These are phyloP conservation scores for Ochropleura leucogaster DNA, from an alignment of 2,888 invertebrate genomes.

Conservation along the genomic window DNA sequence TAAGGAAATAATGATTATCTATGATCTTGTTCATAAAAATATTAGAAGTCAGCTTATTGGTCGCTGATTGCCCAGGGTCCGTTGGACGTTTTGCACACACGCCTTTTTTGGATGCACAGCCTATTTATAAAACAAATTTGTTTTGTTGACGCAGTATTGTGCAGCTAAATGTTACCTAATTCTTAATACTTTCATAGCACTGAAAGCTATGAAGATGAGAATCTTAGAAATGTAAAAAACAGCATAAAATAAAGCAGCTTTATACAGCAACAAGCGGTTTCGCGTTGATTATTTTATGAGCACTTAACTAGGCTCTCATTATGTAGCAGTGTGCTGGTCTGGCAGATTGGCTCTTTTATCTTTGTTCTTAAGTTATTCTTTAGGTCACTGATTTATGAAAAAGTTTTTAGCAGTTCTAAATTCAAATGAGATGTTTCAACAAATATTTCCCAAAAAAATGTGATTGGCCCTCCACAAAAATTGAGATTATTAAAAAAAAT, in stretches of 20 bases:
- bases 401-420: background rate
- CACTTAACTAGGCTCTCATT: conserved; percentile 58
- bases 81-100: background rate
- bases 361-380: conserved; percentile 44
- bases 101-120: background rate
- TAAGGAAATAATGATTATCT: no score
- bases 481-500: no score
- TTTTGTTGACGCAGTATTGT: background rate
- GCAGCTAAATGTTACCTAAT: no score
- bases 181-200: background rate
- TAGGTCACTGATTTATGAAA: conserved; percentile 2
- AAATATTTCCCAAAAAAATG: no score
- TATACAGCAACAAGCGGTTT: conserved; percentile 48
- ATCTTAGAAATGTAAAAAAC: conserved; percentile 25
- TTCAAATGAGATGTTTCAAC: background rate
- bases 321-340: conserved; percentile 37
- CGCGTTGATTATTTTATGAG: conserved; percentile 62
- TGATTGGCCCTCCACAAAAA: no score
- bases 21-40: background rate
- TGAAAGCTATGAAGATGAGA: conserved; percentile 25
- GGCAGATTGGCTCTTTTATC: conserved; percentile 51
- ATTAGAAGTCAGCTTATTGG: background rate
- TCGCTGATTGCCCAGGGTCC: background rate
- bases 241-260: conserved; percentile 39
- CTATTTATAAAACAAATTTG: background rate